Percentiles rank a stretch among this genome's conserved stretches.
Conservation (phyloP, 2,113 vertebrate species). For the Gavia stellata region DNA sequence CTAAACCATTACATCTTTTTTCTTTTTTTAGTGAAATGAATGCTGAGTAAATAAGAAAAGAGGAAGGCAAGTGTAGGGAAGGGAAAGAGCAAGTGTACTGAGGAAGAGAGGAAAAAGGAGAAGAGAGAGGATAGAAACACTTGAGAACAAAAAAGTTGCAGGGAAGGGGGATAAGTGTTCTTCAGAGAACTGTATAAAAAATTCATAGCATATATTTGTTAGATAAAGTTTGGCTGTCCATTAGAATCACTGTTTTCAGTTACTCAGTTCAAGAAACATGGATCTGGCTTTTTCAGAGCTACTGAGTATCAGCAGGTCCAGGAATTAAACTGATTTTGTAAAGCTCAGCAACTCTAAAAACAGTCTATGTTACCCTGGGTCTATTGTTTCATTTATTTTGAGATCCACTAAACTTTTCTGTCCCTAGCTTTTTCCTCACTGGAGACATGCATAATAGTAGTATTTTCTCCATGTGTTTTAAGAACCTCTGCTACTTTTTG, state of each 20-base stretch:
- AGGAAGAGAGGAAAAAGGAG: not conserved
- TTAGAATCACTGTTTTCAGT: not conserved
- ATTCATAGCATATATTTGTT: not conserved
- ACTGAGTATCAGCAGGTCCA: not conserved
- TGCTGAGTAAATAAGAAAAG: not conserved
- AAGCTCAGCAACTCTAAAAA: not conserved
- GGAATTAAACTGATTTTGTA: not conserved
- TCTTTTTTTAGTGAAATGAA: not conserved
- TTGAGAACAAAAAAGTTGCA: not conserved
- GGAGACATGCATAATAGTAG: not conserved
- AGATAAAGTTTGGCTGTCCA: not conserved
- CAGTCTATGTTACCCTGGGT: not conserved
- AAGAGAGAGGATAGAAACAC: not conserved
- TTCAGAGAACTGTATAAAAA: not conserved
- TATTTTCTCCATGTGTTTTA: not conserved
- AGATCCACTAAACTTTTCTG: not conserved
- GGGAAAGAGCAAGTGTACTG: rapidly evolving
- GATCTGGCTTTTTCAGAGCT: not conserved
- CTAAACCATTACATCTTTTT: not conserved
- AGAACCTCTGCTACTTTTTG: not conserved
- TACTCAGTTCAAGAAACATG: not conserved
- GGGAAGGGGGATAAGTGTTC: not conserved
- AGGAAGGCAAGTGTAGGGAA: not conserved
- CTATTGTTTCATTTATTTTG: not conserved
- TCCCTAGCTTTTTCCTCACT: not conserved